Evolutionary conservation across 2,888 invertebrate genomes (phyloP), one percentile per base, ranked within the genome.

Genomic region (Pomacea canaliculata): DNA sequence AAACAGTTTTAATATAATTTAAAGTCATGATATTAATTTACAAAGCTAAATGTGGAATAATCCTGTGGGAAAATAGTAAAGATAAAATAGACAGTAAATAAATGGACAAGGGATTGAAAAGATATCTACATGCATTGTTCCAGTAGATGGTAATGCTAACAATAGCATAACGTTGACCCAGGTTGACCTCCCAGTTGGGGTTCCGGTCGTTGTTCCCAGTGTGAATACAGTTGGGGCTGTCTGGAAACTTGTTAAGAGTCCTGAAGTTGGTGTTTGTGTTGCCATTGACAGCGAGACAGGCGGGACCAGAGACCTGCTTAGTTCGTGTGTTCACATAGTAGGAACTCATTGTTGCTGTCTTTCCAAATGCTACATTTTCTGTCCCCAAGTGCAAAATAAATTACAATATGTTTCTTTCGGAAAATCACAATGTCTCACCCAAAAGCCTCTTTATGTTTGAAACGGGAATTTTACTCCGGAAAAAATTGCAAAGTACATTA

Each of bases 51-150:
- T 1, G 37, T 37, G 37, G 37, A 37, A 37, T 5, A 37, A 5
- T 1, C 1, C 1, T 37, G 1, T 3, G 5, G 5, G 1, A 5
- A 37, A 3, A 5, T 0, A 37, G 37, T 3, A 37, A 3, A 5
- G 37, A 37, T 37, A 37, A 37, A 1, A 37, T 37, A 5, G 37
- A 37, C 37, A 37, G 0, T 5, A 5, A 37, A 23, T 23, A 23
- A 23, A 23, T 23, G 23, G 23, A 23, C 23, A 23, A 23, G 0
- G 23, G 23, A 23, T 0, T n/a, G n/a, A 23, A 23, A 23, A 13
- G 51, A 56, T 56, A 16, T 8, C 51, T 56, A 56, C 51, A 0
- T 7, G 0, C 1, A 56, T 10, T 7, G 0, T 4, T 56, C 51
- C 51, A 56, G 51, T 56, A 56, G 4, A 56, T 56, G 7, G 51